Base-by-base conservation (phyloP, 2,113 vertebrate species). In the Semnornis frantzii region DNA sequence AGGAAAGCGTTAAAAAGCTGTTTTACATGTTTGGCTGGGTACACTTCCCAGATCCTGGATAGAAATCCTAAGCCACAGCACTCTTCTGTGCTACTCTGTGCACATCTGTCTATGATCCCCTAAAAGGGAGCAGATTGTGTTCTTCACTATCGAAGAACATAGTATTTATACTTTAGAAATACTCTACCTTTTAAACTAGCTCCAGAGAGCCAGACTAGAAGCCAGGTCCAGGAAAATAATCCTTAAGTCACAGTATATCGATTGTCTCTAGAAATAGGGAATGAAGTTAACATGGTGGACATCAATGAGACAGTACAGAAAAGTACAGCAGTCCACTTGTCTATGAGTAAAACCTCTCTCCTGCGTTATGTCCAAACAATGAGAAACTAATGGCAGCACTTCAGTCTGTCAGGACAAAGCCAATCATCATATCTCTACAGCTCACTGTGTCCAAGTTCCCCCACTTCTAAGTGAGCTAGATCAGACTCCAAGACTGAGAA, bases 191-290 rank as follows among this genome's bases (percentile, higher is more conserved):
- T 93, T 88, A 65, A 83, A 86, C 90, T 87, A 90, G 93, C 92
- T 95, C 90, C 94, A 84, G 77, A 95, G 82, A 88, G 87, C 78
- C 93, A 93, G 63, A 88, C 82, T 90, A 94, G 76, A 95, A 96
- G 90, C 90, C 87, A 94, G 64, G 71, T 86, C 90, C 87, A 94
- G 90, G 77, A 87, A 91, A 95, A 74, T 48, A 94, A 95, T 63
- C 92, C 85, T 80, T 90, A 93, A 94, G 81, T 95, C 95, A 97
- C 95, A 97, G 94, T 95, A 94, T 97, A 94, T 92, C 93, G 95
- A 96, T 96, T 94, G 94, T 96, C 96, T 95, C 95, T 94, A 87
- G 93, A 96, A 94, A 89, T 9, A 94, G 93, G 95, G 87, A 94
- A 94, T 93, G 94, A 93, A 92, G 86, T 80, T 64, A 91, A 95